Evolutionary conservation across 1,140 invertebrate genomes (phyloP), one percentile per base, ranked within the genome.

Genomic region (Psix sp.): DNA sequence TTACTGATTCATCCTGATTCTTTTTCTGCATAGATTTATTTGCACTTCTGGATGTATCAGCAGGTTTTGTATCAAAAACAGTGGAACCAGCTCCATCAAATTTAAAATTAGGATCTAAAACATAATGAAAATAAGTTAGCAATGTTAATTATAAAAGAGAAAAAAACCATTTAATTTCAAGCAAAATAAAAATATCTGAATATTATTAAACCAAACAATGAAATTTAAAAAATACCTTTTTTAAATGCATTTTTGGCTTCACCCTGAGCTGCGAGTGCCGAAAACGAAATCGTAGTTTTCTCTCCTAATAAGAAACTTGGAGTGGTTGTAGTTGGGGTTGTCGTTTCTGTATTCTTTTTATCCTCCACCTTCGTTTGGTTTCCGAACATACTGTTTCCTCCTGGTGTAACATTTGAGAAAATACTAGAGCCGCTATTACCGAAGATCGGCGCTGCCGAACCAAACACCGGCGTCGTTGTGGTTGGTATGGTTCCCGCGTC

Each of bases 81-180:
- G 86, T 82, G n/a, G 87, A 66, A 6, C 89, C 90, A 10, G 87
- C 87, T 15, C 90, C 89, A 48, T 87, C 84, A 63, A 88, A 90
- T 4, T 86, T 66, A 35, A 88, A 88, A 46, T 86, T 87, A 7
- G 84, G 80, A 77, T 86, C 84, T 84, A 10, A 6, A 49, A 78
- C 26, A 35, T 46, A 49, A 24, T 35, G 1, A 48, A 46, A 0
- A 18, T 45, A n/a, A 13, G 13, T 45, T 29, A 14, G 0, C n/a
- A n/a, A n/a, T n/a, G n/a, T n/a, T n/a, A n/a, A n/a, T n/a, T n/a
- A n/a, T n/a, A n/a, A n/a, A n/a, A n/a, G n/a, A n/a, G n/a, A n/a
- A n/a, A n/a, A n/a, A n/a, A n/a, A n/a, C n/a, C n/a, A n/a, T n/a
- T n/a, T n/a, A n/a, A n/a, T n/a, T n/a, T n/a, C n/a, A n/a, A n/a